A percentile compares a stretch with the other conserved stretches of the same genome.
phyloP scores from a whole-genome alignment of 2,113 vertebrate genomes.

The Nestor notabilis region DNA sequence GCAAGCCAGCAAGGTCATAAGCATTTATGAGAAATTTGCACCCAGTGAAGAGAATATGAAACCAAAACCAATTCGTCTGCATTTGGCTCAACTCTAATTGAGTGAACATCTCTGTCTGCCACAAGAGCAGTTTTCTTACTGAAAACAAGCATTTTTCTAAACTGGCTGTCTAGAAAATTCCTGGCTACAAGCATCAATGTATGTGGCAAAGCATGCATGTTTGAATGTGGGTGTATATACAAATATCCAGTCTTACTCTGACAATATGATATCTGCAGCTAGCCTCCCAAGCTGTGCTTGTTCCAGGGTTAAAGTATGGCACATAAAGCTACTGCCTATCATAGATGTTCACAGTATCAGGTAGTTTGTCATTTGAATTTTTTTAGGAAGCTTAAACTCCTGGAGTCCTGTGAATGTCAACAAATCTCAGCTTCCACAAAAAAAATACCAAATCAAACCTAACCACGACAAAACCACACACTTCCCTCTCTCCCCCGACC shows the following conservation, averaged over 20 bases:
- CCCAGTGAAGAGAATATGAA: background rate
- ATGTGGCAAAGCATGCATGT: background rate
- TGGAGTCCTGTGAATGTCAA: background rate
- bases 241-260: background rate
- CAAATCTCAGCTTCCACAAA: background rate
- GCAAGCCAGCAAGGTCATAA: background rate
- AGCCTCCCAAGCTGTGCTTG: background rate
- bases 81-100: background rate
- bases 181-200: background rate
- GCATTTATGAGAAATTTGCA: background rate
- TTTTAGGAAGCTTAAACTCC: background rate
- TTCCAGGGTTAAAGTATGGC: background rate
- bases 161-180: background rate
- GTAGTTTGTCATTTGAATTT: background rate
- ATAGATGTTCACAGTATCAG: background rate
- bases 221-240: background rate
- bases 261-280: background rate
- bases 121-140: background rate
- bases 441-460: background rate
- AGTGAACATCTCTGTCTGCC: background rate
- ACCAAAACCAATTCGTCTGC: rapidly evolving
- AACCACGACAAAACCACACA: background rate
- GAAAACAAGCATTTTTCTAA: background rate
- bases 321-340: background rate
- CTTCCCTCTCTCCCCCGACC: background rate